Conservation (phyloP, 2,113 vertebrate species). For the Pelecanus crispus region DNA sequence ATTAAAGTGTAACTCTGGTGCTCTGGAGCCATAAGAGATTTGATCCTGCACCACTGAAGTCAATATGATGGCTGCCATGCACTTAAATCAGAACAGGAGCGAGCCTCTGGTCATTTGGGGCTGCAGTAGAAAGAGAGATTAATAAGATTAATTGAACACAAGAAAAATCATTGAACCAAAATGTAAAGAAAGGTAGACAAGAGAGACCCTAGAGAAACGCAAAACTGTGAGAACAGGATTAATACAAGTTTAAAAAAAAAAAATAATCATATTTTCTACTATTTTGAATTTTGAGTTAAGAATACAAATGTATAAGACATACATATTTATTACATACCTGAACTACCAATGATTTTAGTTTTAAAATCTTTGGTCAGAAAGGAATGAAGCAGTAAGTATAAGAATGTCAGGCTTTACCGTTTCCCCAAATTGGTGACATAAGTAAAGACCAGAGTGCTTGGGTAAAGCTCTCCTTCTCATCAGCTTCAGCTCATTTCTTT, state of each 20-base stretch:
- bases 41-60: neutral
- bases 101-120: neutral
- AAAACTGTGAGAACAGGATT: neutral
- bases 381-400: neutral
- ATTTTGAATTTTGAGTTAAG: neutral
- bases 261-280: neutral
- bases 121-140: neutral
- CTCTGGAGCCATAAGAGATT: neutral
- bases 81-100: neutral
- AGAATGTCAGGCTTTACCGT: neutral
- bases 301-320: neutral
- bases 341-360: neutral
- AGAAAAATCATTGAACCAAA: neutral
- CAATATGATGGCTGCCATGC: neutral
- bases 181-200: neutral
- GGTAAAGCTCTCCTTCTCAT: neutral
- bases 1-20: neutral
- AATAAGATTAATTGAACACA: conserved; percentile 27
- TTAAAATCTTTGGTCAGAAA: neutral
- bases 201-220: neutral
- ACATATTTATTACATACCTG: neutral
- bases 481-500: neutral
- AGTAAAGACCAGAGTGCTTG: neutral
- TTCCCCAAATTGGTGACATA: accelerated
- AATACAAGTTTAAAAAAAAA: neutral